A percentile compares a stretch with the other conserved stretches of the same genome.
Conservation (phyloP, 2,797 vertebrate genomes). For the Pangasius krempfi region DNA sequence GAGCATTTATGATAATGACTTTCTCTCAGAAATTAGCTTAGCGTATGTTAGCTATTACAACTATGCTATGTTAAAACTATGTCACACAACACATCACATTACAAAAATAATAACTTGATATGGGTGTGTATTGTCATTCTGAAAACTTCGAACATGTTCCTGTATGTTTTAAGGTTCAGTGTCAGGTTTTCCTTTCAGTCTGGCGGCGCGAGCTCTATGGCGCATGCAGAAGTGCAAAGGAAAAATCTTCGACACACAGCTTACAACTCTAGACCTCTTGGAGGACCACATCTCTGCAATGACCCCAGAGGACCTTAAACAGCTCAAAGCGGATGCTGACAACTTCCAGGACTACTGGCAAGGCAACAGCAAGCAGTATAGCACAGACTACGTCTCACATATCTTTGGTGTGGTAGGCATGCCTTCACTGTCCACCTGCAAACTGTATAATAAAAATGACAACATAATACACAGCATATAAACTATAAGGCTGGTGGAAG, state of each 20-base stretch:
- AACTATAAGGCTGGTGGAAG: not conserved
- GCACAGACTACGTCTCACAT: constrained; percentile 82
- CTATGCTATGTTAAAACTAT: not conserved
- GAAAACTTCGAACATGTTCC: not conserved
- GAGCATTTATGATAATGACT: not conserved
- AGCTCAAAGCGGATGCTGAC: constrained; percentile 77
- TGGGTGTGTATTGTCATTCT: not conserved
- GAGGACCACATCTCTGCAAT: constrained; percentile 86
- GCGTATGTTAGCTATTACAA: not conserved
- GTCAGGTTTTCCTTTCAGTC: constrained; percentile 67
- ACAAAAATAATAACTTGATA: not conserved
- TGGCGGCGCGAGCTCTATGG: constrained; percentile 91
- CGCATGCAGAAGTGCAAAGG: constrained; percentile 83
- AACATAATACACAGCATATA: not conserved
- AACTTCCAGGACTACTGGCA: constrained; percentile 86
- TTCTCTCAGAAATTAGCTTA: not conserved
- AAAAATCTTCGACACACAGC: constrained; percentile 81
- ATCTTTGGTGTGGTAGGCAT: constrained; percentile 86
- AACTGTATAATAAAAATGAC: not conserved
- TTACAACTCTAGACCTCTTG: constrained; percentile 85
- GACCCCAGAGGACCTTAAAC: constrained; percentile 75
- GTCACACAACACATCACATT: not conserved
- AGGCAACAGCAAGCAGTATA: constrained; percentile 75
- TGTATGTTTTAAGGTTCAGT: not conserved
- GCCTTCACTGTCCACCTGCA: not conserved